These are phyloP conservation scores for Poicephalus gulielmi DNA, from an alignment of 2,113 vertebrate genomes.

Conservation along the genomic window DNA sequence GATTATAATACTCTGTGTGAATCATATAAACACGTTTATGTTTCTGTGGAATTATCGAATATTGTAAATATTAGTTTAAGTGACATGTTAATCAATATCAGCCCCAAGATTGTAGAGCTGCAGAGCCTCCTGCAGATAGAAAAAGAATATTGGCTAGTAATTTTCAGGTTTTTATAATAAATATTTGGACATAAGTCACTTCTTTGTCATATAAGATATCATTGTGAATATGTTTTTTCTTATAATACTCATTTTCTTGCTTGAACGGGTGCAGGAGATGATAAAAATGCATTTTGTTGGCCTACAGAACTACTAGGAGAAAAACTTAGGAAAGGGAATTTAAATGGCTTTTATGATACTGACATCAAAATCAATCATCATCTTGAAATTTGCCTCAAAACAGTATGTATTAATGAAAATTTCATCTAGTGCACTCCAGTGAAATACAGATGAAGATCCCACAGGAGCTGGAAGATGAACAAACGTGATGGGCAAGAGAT, in stretches of 20 bases:
- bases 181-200: not conserved
- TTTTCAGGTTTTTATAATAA: not conserved
- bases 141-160: not conserved
- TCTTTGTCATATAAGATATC: not conserved
- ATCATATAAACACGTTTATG: not conserved
- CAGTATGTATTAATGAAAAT: not conserved
- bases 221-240: not conserved
- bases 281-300: not conserved
- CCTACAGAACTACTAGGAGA: not conserved
- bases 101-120: not conserved
- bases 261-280: not conserved
- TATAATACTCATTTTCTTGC: not conserved
- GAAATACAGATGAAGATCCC: not conserved
- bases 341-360: not conserved
- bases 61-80: not conserved
- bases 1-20: not conserved
- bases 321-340: not conserved
- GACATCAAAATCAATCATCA: not conserved
- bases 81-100: not conserved
- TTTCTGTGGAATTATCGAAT: not conserved
- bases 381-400: not conserved
- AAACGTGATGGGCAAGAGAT: not conserved
- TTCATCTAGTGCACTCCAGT: not conserved
- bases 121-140: not conserved
- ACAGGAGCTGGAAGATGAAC: not conserved